Conservation (phyloP, 2,797 vertebrate species). For the Phylloscopus collybita region DNA sequence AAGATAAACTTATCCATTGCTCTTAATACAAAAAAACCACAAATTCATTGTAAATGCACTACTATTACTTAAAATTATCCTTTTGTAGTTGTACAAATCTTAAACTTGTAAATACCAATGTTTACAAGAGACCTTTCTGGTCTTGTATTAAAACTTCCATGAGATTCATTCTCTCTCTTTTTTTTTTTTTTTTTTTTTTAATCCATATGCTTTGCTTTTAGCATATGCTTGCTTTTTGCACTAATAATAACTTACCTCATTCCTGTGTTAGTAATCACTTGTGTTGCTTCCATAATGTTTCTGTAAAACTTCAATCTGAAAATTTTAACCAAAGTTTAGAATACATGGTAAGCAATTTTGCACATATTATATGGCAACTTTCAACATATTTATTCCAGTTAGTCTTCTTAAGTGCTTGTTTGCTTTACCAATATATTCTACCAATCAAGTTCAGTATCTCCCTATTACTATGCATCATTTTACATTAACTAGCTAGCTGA, state of each 20-base stretch:
- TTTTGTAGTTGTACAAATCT: conserved; percentile 73
- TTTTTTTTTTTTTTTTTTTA: conserved; percentile 19
- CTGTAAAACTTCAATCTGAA: conserved; percentile 69
- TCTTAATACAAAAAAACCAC: conserved; percentile 45
- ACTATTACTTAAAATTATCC: conserved; percentile 63
- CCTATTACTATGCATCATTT: conserved; percentile 64
- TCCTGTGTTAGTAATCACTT: conserved; percentile 77
- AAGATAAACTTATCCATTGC: conserved; percentile 66
- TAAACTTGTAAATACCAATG: conserved; percentile 73
- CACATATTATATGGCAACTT: conserved; percentile 73
- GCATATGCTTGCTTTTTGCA: conserved; percentile 84
- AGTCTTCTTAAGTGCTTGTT: conserved; percentile 63
- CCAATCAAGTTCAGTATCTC: conserved; percentile 52
- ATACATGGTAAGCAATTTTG: conserved; percentile 80
- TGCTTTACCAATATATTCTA: conserved; percentile 68
- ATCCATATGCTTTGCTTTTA: conserved; percentile 76
- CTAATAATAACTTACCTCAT: conserved; percentile 81
- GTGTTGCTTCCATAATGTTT: conserved; percentile 74
- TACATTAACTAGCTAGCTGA: conserved; percentile 68
- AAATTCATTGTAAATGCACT: conserved; percentile 80
- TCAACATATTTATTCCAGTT: conserved; percentile 64
- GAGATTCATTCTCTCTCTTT: conserved; percentile 56
- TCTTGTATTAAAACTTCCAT: conserved; percentile 68
- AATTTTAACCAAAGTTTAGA: conserved; percentile 78
- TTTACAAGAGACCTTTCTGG: conserved; percentile 77